These are phyloP conservation scores for Malurus cyaneus DNA, from an alignment of 2,113 vertebrate species.

Conservation along the genomic window DNA sequence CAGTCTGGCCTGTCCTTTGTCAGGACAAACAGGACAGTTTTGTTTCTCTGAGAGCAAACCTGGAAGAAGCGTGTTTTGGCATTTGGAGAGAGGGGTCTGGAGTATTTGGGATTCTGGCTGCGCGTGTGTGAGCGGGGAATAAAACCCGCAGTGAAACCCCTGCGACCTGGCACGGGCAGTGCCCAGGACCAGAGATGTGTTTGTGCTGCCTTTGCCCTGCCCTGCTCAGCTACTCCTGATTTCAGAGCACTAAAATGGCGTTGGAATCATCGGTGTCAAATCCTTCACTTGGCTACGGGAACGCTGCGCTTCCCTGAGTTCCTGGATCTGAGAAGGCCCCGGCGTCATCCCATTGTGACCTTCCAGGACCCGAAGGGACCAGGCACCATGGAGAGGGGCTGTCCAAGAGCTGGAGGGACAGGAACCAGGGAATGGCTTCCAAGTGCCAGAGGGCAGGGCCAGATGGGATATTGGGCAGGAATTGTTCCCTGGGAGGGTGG, in stretches of 20 bases:
- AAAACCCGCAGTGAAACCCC: not conserved
- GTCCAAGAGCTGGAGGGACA: rapidly evolving
- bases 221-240: not conserved
- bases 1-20: not conserved
- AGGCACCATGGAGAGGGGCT: not conserved
- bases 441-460: not conserved
- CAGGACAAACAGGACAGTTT: not conserved
- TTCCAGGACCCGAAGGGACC: not conserved
- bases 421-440: not conserved
- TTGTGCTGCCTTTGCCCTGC: not conserved
- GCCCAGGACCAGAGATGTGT: not conserved
- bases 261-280: not conserved
- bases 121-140: not conserved
- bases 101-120: not conserved
- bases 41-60: not conserved
- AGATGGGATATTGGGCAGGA: not conserved
- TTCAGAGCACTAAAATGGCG: not conserved
- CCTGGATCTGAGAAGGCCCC: not conserved
- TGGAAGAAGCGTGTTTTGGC: not conserved
- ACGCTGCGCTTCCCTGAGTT: not conserved
- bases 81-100: not conserved
- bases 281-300: not conserved
- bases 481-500: not conserved
- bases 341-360: rapidly evolving
- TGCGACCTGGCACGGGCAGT: not conserved